Evolutionary conservation across 2,888 invertebrate genomes (phyloP).

Genomic region (Protodeltote pygarga): DNA sequence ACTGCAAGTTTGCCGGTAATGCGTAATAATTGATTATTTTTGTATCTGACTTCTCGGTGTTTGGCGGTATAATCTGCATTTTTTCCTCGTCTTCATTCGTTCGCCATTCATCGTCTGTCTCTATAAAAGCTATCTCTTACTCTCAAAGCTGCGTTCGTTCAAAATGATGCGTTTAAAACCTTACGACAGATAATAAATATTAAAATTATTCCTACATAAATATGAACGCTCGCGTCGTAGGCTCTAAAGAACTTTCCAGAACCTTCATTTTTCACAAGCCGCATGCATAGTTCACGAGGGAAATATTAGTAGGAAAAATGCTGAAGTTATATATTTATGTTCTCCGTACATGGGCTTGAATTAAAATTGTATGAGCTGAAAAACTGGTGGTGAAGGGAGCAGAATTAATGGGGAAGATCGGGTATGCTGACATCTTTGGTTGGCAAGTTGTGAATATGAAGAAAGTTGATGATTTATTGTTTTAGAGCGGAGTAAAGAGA

Average conservation of each 20-base stretch:
- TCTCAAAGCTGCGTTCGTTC: too few species aligned
- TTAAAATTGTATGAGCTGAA: conserved; percentile 53
- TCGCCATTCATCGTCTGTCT: too few species aligned
- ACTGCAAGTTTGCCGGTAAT: too few species aligned
- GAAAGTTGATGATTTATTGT: conserved; percentile 42
- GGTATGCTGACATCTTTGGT: conserved; percentile 41
- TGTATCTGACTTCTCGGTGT: too few species aligned
- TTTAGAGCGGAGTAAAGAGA: conserved; percentile 30
- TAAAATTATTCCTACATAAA: too few species aligned
- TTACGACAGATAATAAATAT: too few species aligned
- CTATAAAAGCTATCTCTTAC: too few species aligned
- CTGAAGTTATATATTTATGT: conserved; percentile 64
- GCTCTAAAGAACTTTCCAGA: conserved; percentile 37
- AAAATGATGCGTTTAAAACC: too few species aligned
- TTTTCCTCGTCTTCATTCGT: too few species aligned
- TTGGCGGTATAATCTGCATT: too few species aligned
- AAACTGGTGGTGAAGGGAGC: conserved; percentile 45
- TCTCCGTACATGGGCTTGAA: conserved; percentile 46
- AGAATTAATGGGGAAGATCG: conserved; percentile 39
- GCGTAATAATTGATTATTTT: too few species aligned
- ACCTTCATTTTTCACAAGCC: conserved; percentile 77
- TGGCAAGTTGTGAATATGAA: conserved; percentile 42
- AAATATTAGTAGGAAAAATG: conserved; percentile 80
- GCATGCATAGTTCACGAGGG: conserved; percentile 77
- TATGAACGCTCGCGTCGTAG: conserved; percentile 9